phyloP scores from a whole-genome alignment of 2,888 invertebrate genomes.

The Halocaridina rubra region DNA sequence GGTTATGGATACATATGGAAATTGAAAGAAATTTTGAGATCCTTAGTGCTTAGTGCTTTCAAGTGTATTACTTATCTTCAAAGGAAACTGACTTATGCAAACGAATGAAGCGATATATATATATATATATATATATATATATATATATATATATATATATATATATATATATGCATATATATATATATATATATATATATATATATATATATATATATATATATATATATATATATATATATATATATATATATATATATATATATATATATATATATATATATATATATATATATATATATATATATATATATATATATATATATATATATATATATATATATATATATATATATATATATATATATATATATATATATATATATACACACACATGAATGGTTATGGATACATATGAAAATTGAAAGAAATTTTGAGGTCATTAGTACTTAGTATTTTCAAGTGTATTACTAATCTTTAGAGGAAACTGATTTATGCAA shows the following conservation, averaged over 20 bases:
- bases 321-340: not conserved
- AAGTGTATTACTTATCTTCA: too few relatives aligned
- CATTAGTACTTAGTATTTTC: too few relatives aligned
- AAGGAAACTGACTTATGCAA: too few relatives aligned
- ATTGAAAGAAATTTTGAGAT: not conserved
- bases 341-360: not conserved
- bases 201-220: not conserved
- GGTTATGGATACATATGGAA: not conserved
- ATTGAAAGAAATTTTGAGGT: not conserved
- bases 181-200: not conserved
- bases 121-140: not conserved
- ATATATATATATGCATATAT: not conserved
- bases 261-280: slow-evolving; percentile 8
- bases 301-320: not conserved
- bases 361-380: not conserved
- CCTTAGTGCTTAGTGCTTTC: too few relatives aligned
- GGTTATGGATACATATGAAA: not conserved
- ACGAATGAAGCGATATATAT: not conserved
- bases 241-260: slow-evolving; percentile 8
- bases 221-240: not conserved
- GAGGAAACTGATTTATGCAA: too few relatives aligned
- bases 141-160: not conserved
- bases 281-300: slow-evolving; percentile 1
- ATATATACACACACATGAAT: not conserved
- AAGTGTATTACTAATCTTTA: too few relatives aligned